A percentile compares a stretch with the other conserved stretches of the same genome.
Conservation (phyloP, 2,888 invertebrate species). For the Keiferia lycopersicella region DNA sequence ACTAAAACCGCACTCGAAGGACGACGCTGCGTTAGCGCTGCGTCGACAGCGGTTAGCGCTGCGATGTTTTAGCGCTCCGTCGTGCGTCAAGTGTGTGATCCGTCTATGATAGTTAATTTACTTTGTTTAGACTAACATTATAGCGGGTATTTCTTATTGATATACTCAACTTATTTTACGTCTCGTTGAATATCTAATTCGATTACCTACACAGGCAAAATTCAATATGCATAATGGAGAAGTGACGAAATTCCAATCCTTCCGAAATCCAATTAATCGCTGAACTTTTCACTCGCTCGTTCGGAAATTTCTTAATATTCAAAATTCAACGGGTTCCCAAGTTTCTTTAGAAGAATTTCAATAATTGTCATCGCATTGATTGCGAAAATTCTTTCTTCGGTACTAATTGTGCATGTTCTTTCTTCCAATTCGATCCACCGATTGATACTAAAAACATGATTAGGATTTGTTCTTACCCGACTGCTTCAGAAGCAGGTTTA, state of each 20-base stretch:
- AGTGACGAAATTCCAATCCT: constrained; percentile 14
- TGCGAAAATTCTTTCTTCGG: constrained; percentile 8
- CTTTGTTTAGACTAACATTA: too few species aligned
- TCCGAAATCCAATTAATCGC: constrained; percentile 27
- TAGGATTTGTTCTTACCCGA: too few species aligned
- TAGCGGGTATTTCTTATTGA: too few species aligned
- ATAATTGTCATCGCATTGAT: constrained; percentile 29
- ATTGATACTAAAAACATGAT: background rate
- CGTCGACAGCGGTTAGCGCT: too few species aligned
- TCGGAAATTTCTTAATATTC: constrained; percentile 30
- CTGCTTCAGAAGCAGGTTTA: too few species aligned
- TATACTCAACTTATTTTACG: too few species aligned
- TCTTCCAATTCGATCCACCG: background rate
- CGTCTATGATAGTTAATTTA: too few species aligned
- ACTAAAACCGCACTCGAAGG: too few species aligned
- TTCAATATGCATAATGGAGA: background rate
- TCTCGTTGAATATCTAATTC: background rate
- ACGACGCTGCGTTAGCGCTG: too few species aligned
- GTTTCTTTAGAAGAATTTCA: constrained; percentile 30
- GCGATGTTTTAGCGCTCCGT: too few species aligned
- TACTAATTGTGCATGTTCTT: constrained; percentile 3
- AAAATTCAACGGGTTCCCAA: constrained; percentile 25
- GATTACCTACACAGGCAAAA: background rate
- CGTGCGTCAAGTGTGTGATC: too few species aligned
- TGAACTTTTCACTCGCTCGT: constrained; percentile 26